Evolutionary conservation across 2,113 vertebrate genomes (phyloP).

Genomic region (Arothron firmamentum): DNA sequence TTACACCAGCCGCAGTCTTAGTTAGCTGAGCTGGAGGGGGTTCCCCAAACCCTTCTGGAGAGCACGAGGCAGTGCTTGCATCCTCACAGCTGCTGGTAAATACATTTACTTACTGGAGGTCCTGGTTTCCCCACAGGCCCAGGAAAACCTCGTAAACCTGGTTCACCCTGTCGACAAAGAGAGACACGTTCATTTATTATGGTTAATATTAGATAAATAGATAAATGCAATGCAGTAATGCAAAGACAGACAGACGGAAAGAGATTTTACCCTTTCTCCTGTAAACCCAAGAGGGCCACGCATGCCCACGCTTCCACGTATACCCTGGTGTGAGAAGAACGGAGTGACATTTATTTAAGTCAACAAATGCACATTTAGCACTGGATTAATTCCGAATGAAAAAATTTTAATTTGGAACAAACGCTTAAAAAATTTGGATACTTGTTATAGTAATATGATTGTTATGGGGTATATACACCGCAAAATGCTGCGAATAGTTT

Average conservation of each 20-base stretch:
- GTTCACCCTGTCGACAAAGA: slow-evolving; percentile 73
- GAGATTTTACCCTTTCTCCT: slow-evolving; percentile 76
- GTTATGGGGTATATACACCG: not conserved
- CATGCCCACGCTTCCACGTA: slow-evolving; percentile 74
- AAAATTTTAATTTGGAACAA: not conserved
- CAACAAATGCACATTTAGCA: not conserved
- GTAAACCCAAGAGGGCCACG: slow-evolving; percentile 72
- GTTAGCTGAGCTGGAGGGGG: slow-evolving; percentile 4
- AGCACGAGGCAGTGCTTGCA: slow-evolving; percentile 12
- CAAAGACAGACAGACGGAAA: not conserved
- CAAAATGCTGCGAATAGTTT: too few species aligned
- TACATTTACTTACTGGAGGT: slow-evolving; percentile 68
- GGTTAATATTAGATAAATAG: not conserved
- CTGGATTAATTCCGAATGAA: too few species aligned
- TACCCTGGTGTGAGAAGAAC: slow-evolving; percentile 69
- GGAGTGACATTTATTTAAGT: not conserved
- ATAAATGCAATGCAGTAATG: too few species aligned
- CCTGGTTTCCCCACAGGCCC: slow-evolving; percentile 78
- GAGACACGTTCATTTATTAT: not conserved
- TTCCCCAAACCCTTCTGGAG: slow-evolving; percentile 15
- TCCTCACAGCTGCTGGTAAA: slow-evolving; percentile 3
- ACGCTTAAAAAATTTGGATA: not conserved
- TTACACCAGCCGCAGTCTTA: slow-evolving; percentile 21
- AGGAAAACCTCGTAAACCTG: slow-evolving; percentile 71
- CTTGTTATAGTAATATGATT: not conserved